Conservation (phyloP, 2,888 invertebrate species). For the Hipparchia semele region DNA sequence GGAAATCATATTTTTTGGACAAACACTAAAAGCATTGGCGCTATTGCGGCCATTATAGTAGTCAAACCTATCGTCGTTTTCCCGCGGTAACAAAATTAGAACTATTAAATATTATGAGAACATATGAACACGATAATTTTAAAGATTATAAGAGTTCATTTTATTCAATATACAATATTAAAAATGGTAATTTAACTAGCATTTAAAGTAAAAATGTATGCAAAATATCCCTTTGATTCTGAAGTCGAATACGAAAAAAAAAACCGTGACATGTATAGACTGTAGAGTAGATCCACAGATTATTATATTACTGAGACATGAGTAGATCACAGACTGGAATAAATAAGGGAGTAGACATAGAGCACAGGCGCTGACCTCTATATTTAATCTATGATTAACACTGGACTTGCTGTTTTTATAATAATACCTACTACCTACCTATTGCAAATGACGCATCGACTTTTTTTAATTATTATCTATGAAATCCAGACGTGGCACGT, state of each 20-base stretch:
- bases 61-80: constrained; percentile 78
- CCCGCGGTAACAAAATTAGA: constrained; percentile 70
- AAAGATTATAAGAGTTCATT: constrained; percentile 30
- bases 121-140: constrained; percentile 32
- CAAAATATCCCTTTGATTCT: constrained; percentile 36
- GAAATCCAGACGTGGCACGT: too few species aligned
- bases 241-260: constrained; percentile 39
- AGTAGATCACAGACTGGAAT: too few species aligned
- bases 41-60: constrained; percentile 81
- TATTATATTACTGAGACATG: too few species aligned
- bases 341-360: too few species aligned
- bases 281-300: not conserved
- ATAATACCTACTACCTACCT: too few species aligned
- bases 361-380: too few species aligned
- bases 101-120: constrained; percentile 41
- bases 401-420: too few species aligned
- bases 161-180: constrained; percentile 22
- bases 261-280: not conserved
- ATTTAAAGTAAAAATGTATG: constrained; percentile 30
- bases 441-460: too few species aligned
- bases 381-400: too few species aligned
- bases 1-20: constrained; percentile 63
- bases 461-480: too few species aligned
- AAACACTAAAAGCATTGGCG: constrained; percentile 80
- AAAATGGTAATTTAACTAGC: constrained; percentile 25